Evolutionary conservation across 1,140 invertebrate species (phyloP).

Genomic region (Camponotus vicinus): DNA sequence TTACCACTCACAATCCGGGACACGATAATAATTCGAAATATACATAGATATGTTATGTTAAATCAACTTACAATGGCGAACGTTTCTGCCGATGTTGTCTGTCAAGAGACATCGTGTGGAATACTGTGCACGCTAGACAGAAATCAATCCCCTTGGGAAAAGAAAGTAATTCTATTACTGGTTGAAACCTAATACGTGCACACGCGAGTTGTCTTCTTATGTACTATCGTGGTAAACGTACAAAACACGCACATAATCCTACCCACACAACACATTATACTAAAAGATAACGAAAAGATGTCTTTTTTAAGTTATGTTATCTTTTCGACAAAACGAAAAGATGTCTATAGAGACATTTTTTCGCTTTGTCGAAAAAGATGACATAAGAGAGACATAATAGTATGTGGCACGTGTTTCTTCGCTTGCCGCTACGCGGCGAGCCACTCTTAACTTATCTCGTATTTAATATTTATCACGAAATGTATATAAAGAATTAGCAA

Average conservation of each 20-base stretch:
- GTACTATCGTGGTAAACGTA: background rate
- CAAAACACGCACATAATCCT: background rate
- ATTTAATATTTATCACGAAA: too few relatives aligned
- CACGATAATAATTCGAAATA: background rate
- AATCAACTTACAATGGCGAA: conserved; percentile 21
- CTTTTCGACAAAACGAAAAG: too few relatives aligned
- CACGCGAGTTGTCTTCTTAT: conserved; percentile 22
- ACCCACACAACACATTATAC: too few relatives aligned
- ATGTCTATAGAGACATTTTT: too few relatives aligned
- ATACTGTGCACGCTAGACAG: conserved; percentile 68
- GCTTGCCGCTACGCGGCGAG: too few relatives aligned
- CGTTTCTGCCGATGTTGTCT: conserved; percentile 56
- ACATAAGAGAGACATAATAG: too few relatives aligned
- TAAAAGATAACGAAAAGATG: too few relatives aligned
- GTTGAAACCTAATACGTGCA: conserved; percentile 82
- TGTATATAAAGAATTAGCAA: too few relatives aligned
- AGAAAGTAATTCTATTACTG: conserved; percentile 83
- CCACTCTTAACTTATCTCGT: too few relatives aligned
- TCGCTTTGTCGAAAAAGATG: too few relatives aligned
- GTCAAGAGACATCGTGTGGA: conserved; percentile 71
- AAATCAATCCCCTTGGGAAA: conserved; percentile 78
- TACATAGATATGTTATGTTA: background rate
- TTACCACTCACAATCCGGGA: background rate
- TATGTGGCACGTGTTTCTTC: too few relatives aligned
- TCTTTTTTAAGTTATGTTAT: too few relatives aligned